Base-by-base conservation (phyloP, 2,113 vertebrate genomes). In the Pluvialis apricaria region DNA sequence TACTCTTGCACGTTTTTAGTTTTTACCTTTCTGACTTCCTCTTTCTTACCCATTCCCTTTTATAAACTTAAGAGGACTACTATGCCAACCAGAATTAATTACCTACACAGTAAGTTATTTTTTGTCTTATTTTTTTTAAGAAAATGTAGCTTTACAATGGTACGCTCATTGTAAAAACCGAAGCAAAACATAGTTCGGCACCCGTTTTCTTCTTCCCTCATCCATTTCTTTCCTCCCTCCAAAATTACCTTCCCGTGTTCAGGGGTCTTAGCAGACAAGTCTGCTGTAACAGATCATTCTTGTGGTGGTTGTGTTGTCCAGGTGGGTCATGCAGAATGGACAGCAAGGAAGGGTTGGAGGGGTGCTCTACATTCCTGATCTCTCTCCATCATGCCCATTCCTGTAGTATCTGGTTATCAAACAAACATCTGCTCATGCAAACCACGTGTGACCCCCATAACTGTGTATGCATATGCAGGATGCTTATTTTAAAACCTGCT, bases 21-120 rank as follows among this genome's bases (percentile, higher is more conserved):
- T 86, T 91, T 96, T 79, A 77, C 65, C 57, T 97, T 86, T 97
- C 97, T 97, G 97, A 95, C 92, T 96, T 95, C 91, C 85, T 97
- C 75, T 97, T 97, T 97, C 97, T 96, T 96, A 97, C 97, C 86
- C 45, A 1, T 97, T 97, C 83, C 93, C 95, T 97, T 96, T 97
- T 98, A 95, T 98, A 98, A 96, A 97, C 98, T 97, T 98, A 99
- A 98, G 99, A 99, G 98, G 98, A 99, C 97, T 96, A 79, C 98
- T 98, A 82, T 98, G 98, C 96, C 98, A 98, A 96, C 97, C 98
- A 96, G 98, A 98, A 96, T 97, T 98, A 98, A 98, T 97, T 97
- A 97, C 96, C 97, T 96, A 77, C 98, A 96, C 98, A 99, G 99
- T 99, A 99, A 99, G 99, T 99, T 97, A 34, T 69, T 95, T 97